Evolutionary conservation across 2,888 invertebrate species (phyloP).

Genomic region (Mythimna vitellina): DNA sequence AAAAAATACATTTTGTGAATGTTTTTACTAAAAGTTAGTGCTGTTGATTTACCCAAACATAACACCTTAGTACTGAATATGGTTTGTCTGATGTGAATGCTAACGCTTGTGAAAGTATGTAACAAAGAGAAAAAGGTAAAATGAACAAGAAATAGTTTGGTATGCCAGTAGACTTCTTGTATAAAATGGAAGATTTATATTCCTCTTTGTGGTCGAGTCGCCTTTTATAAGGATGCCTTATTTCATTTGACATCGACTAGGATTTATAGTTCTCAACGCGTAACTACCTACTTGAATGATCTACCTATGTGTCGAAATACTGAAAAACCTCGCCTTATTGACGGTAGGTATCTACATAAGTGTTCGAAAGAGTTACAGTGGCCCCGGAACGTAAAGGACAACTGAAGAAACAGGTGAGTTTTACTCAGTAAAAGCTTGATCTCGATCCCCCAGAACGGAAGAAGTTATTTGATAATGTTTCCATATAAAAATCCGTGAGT

Average conservation of each 20-base stretch:
- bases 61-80: not conserved
- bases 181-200: constrained; percentile 16
- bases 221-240: constrained; percentile 2
- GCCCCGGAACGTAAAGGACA: no score
- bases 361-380: no score
- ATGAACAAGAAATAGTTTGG: constrained; percentile 7
- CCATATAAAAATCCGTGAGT: no score
- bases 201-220: not conserved
- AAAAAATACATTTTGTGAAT: not conserved
- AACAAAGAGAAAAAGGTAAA: constrained; percentile 4
- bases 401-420: no score
- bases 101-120: not conserved
- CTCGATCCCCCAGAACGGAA: no score
- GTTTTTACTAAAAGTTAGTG: not conserved
- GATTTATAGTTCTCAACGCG: not conserved
- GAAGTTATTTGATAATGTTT: no score
- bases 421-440: no score
- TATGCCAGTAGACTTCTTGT: not conserved
- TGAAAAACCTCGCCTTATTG: no score
- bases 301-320: no score
- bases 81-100: not conserved
- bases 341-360: no score
- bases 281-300: not conserved
- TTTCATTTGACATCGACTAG: not conserved
- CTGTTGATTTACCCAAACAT: not conserved